A percentile compares a stretch with the other conserved stretches of the same genome.
Conservation (phyloP, 2,888 invertebrate genomes). For the Cordilura impudica region DNA sequence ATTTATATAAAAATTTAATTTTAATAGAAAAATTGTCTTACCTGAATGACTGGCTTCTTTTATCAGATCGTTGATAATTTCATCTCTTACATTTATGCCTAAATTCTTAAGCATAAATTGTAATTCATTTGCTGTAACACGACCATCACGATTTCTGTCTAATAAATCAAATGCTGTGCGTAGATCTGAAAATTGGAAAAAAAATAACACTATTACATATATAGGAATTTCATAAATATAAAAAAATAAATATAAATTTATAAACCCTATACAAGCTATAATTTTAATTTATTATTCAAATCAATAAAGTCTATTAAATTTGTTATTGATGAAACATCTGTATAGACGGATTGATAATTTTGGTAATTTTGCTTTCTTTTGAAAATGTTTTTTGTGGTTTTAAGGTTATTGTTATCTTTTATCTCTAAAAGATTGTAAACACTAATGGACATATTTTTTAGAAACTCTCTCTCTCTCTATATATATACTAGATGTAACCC, state of each 20-base stretch:
- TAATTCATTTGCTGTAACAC: slow-evolving; percentile 86
- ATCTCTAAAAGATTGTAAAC: too few relatives aligned
- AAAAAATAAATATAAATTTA: not conserved
- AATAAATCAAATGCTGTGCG: slow-evolving; percentile 87
- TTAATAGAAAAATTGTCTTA: slow-evolving; percentile 73
- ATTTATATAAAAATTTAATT: too few relatives aligned
- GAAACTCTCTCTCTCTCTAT: too few relatives aligned
- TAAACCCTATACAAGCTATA: not conserved
- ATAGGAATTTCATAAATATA: not conserved
- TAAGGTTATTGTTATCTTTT: too few relatives aligned
- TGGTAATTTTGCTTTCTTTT: too few relatives aligned
- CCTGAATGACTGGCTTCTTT: slow-evolving; percentile 86
- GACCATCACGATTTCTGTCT: slow-evolving; percentile 88
- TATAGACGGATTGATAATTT: too few relatives aligned
- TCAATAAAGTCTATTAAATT: too few relatives aligned
- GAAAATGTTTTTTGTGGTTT: too few relatives aligned
- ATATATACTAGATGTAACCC: too few relatives aligned
- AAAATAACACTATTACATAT: not conserved
- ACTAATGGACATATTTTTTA: too few relatives aligned
- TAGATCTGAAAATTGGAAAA: slow-evolving; percentile 81
- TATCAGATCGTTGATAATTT: slow-evolving; percentile 85
- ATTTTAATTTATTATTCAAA: not conserved
- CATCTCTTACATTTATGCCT: slow-evolving; percentile 86
- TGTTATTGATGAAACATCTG: too few relatives aligned
- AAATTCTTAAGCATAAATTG: slow-evolving; percentile 88